Conservation (phyloP, 1,140 invertebrate genomes). For the Mercenaria mercenaria region DNA sequence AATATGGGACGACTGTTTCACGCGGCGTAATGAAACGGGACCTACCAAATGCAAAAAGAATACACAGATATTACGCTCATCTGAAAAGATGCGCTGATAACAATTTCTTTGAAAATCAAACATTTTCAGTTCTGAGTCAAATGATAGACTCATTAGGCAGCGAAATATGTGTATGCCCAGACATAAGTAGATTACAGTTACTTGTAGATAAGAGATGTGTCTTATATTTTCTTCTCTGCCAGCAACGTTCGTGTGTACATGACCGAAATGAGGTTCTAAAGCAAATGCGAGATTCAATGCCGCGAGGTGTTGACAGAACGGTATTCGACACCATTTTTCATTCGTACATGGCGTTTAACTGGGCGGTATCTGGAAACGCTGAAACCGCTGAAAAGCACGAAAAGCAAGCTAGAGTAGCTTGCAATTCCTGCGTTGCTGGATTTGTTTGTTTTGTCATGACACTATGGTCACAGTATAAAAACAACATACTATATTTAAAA, state of each 20-base stretch:
- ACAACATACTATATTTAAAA: neutral
- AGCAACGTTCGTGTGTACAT: neutral
- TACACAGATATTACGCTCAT: neutral
- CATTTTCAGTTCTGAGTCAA: neutral
- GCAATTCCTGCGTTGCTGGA: neutral
- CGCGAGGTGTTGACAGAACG: neutral
- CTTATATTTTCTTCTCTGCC: neutral
- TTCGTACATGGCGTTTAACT: neutral
- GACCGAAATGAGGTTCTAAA: neutral
- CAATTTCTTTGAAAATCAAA: neutral
- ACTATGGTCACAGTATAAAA: neutral
- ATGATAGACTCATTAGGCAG: neutral
- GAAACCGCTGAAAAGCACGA: neutral
- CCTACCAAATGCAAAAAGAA: neutral
- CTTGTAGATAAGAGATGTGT: constrained; percentile 9
- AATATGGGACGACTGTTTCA: neutral
- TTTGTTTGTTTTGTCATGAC: neutral
- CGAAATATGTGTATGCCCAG: neutral
- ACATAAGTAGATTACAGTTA: neutral
- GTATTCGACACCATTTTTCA: neutral
- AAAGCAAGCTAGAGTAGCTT: neutral
- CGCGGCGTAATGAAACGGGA: neutral
- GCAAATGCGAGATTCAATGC: neutral
- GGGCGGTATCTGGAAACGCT: neutral
- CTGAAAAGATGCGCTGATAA: neutral